Conservation (phyloP, 2,113 vertebrate genomes). For the Trichomycterus rosablanca region DNA sequence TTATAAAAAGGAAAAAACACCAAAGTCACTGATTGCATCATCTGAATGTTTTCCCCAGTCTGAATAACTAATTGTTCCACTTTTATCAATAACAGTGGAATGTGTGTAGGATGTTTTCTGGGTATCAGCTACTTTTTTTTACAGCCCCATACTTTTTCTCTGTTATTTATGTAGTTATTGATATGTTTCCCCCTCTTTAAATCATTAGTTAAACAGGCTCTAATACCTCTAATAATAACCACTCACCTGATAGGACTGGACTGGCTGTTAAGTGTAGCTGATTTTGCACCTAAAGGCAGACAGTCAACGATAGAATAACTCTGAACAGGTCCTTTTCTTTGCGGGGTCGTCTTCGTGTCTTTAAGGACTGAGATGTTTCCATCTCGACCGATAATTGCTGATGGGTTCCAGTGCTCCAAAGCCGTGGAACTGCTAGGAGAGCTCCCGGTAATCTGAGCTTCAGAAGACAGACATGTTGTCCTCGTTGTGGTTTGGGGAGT, state of each 20-base stretch:
- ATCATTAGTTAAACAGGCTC: no score
- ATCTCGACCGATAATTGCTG: constrained; percentile 66
- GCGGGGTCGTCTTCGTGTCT: constrained; percentile 69
- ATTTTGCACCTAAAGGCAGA: constrained; percentile 45
- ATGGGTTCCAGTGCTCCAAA: constrained; percentile 67
- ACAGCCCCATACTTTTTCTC: no score
- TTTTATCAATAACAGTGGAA: no score
- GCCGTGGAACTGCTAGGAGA: constrained; percentile 40
- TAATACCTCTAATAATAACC: no score
- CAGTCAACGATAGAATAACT: constrained; percentile 56
- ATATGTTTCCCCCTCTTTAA: no score
- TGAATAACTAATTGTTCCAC: no score
- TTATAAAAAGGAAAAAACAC: no score
- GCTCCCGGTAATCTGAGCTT: constrained; percentile 48
- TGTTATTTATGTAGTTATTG: no score
- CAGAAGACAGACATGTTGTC: constrained; percentile 64
- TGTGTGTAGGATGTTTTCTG: no score
- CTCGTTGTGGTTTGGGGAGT: constrained; percentile 65
- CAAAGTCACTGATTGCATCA: no score
- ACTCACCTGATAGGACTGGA: constrained; percentile 67
- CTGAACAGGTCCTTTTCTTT: constrained; percentile 62
- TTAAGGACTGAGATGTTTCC: constrained; percentile 73
- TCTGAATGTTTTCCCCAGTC: no score
- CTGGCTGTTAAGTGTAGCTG: constrained; percentile 64
- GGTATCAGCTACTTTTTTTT: no score